Base-by-base conservation (phyloP, 2,888 invertebrate genomes). In the Blera fallax region DNA sequence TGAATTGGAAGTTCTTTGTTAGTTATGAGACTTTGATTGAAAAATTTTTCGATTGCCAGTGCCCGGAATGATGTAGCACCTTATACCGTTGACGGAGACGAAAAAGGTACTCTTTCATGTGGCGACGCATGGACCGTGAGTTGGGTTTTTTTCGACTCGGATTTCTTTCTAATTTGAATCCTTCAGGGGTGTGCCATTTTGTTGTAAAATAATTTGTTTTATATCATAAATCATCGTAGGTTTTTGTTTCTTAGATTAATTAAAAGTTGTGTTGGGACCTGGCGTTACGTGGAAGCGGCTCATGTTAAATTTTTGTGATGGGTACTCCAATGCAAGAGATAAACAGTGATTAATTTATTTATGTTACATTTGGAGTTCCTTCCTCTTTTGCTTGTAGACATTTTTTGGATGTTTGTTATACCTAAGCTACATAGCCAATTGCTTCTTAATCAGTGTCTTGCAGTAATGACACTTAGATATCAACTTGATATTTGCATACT, bases 61-160 rank as follows among this genome's bases (percentile, higher is more conserved):
- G 58, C 52, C 70, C 65, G 64, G 52, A 34, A 84, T 84, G 84
- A 84, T 84, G 84, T 70, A 70, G 84, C 74, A 84, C 69, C 74
- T 74, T 60, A 32, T 34, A 64, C 21, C 32, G 74, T 70, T 84
- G 84, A 74, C 64, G 69, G 56, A 43, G 67, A 78, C 29, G 58
- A 65, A 78, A 84, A 74, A 84, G n/a, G 54, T 50, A 37, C 50
- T 54, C 60, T 58, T 69, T 62, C 54, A 73, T 64, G 37, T 54
- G 67, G 48, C 54, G 78, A 72, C 64, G 48, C 45, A 52, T 65
- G 45, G 74, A 80, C 56, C 74, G 24, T 80, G 80, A 80, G 64
- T 56, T 64, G 58, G 40, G 14, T 74, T 32, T 72, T 65, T 67
- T 27, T 11, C 1, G 16, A 34, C 29, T 43, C n/a, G 0, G 10